phyloP scores from a whole-genome alignment of 2,113 vertebrate genomes.

The Butastur rufipennis region DNA sequence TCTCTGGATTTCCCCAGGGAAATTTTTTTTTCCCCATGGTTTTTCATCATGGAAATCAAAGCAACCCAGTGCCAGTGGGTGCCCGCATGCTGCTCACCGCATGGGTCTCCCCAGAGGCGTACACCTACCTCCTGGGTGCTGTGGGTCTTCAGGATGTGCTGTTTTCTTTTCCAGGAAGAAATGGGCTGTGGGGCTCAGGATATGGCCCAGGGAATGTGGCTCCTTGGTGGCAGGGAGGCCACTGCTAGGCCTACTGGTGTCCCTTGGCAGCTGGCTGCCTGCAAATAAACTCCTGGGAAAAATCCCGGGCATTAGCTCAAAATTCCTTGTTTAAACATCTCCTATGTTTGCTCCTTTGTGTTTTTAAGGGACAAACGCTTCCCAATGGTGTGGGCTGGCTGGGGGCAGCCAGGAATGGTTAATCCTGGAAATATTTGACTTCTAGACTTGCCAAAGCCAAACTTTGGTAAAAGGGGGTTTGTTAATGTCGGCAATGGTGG shows the following conservation, averaged over 20 bases:
- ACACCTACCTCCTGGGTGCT: neutral
- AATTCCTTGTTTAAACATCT: neutral
- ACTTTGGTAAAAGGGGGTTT: neutral
- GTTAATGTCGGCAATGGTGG: too few species aligned
- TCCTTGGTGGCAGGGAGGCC: neutral
- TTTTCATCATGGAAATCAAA: neutral
- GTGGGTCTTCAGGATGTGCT: accelerated
- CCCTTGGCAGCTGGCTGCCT: neutral
- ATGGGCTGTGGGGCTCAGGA: neutral
- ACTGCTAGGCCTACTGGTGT: neutral
- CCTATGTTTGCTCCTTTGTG: neutral
- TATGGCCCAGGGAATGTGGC: neutral
- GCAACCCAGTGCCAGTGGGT: accelerated
- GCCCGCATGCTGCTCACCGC: accelerated
- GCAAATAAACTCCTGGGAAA: neutral
- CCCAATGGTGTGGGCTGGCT: neutral
- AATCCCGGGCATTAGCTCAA: neutral
- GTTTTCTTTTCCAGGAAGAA: neutral
- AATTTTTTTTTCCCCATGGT: neutral
- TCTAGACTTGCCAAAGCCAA: neutral
- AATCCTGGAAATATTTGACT: neutral
- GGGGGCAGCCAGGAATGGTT: neutral
- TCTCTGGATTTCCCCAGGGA: neutral
- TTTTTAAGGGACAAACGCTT: neutral
- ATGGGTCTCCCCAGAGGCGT: neutral